A percentile compares a stretch with the other conserved stretches of the same genome.
phyloP scores from a whole-genome alignment of 1,140 invertebrate species.

The Galleria mellonella region DNA sequence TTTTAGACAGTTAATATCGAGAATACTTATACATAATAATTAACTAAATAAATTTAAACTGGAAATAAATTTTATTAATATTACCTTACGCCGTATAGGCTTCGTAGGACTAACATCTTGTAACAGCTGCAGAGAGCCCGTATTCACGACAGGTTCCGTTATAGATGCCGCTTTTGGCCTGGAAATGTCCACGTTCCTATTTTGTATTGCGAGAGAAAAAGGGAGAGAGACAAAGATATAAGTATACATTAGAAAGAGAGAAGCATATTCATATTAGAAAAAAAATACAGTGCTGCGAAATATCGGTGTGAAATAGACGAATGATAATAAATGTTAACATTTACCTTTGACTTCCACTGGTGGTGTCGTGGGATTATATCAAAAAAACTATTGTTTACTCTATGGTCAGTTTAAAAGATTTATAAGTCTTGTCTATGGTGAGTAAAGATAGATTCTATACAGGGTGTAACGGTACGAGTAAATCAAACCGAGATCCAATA shows the following conservation, averaged over 20 bases:
- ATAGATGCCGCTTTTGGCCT: constrained; percentile 61
- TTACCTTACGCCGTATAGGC: constrained; percentile 56
- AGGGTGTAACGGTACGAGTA: too few relatives aligned
- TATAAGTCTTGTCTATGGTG: too few relatives aligned
- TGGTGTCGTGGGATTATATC: not conserved
- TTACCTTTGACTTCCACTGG: not conserved
- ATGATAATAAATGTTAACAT: not conserved
- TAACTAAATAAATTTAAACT: too few relatives aligned
- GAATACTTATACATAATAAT: too few relatives aligned
- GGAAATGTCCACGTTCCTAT: constrained; percentile 19
- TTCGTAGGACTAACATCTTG: constrained; percentile 64
- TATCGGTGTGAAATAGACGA: not conserved
- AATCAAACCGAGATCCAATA: too few relatives aligned
- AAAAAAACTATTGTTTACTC: too few relatives aligned
- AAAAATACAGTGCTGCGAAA: not conserved
- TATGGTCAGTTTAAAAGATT: too few relatives aligned
- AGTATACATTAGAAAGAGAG: not conserved
- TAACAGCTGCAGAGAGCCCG: constrained; percentile 49
- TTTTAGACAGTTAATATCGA: too few relatives aligned
- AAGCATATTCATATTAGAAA: constrained; percentile 1
- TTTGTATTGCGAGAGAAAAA: not conserved
- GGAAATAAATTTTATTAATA: too few relatives aligned
- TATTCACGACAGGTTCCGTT: constrained; percentile 46
- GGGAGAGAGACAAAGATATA: too few relatives aligned
- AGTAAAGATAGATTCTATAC: too few relatives aligned